Percentiles rank a stretch among this genome's conserved stretches.
These are phyloP conservation scores for Lepidonotus clava DNA, from an alignment of 2,888 invertebrate species.

Conservation along the genomic window DNA sequence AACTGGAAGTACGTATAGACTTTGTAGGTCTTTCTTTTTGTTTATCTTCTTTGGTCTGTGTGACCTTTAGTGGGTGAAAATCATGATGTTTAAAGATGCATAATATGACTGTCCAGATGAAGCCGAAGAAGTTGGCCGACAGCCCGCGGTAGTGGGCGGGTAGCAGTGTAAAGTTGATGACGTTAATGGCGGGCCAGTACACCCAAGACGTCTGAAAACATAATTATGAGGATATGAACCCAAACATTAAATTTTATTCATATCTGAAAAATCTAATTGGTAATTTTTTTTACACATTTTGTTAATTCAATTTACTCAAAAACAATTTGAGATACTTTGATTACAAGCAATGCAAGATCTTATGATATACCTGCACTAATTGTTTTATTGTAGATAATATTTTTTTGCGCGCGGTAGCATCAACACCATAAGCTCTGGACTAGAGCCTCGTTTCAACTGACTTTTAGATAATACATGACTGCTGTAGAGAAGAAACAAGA, in stretches of 20 bases:
- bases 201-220: not conserved
- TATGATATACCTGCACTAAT: not conserved
- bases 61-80: too few species aligned
- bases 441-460: too few species aligned
- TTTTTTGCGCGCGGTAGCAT: too few species aligned
- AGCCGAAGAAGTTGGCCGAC: not conserved
- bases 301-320: too few species aligned
- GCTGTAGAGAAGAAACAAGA: not conserved
- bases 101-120: not conserved
- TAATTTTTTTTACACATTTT: too few species aligned
- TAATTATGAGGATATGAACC: not conserved
- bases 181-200: not conserved
- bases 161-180: not conserved
- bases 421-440: too few species aligned
- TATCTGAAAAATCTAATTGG: not conserved
- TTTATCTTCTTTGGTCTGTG: too few species aligned
- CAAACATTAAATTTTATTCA: not conserved
- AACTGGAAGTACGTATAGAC: too few species aligned
- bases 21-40: too few species aligned
- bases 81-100: not conserved
- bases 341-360: not conserved
- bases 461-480: not conserved
- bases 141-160: not conserved
- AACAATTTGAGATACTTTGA: not conserved
- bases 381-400: not conserved